Base-by-base conservation (phyloP, 2,113 vertebrate genomes). In the Beaufortia kweichowensis region DNA sequence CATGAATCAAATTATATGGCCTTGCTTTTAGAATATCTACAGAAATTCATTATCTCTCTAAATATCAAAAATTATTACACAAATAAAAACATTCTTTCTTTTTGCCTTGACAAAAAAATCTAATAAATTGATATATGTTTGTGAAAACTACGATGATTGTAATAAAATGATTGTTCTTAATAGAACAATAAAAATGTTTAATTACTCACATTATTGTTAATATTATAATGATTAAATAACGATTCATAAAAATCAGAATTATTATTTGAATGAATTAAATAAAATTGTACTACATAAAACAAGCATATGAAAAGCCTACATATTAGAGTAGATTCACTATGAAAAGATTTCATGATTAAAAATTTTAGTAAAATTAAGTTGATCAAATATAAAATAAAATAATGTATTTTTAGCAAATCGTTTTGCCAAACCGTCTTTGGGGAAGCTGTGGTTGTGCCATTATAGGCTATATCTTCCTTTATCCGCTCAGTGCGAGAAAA, bases 1-100 rank as follows among this genome's bases (percentile, higher is more conserved):
- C 17, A 4, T 14, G 15, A 17, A 46, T 46, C 43, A 46, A 46
- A 46, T 12, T 46, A 7, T n/a, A n/a, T 39, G 12, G 29, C 12
- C n/a, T 5, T 50, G 31, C 50, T 56, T 56, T 70, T 39, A 28
- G 48, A 55, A 69, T 69, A 24, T 55, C 23, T 69, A 17, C 12
- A 55, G 15, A 33, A 28, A 23, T 23, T 14, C 14, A 35, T 53
- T 69, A 31, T 55, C 31, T 29, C 7, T 23, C n/a, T 1, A 23
- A 53, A 53, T 15, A 31, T 14, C 3, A 55, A 69, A 2, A 11
- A 28, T 6, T 6, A 10, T 43, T 21, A 4, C 46, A 48, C 3
- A 15, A 46, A 15, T 5, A 46, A 9, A 46, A 14, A 46, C 0
- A 46, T 46, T 14, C 43, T 17, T 4, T 46, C 14, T 17, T 46